Evolutionary conservation across 2,888 invertebrate species (phyloP), one percentile per base, ranked within the genome.

Genomic region (Amphipyra tragopoginis): DNA sequence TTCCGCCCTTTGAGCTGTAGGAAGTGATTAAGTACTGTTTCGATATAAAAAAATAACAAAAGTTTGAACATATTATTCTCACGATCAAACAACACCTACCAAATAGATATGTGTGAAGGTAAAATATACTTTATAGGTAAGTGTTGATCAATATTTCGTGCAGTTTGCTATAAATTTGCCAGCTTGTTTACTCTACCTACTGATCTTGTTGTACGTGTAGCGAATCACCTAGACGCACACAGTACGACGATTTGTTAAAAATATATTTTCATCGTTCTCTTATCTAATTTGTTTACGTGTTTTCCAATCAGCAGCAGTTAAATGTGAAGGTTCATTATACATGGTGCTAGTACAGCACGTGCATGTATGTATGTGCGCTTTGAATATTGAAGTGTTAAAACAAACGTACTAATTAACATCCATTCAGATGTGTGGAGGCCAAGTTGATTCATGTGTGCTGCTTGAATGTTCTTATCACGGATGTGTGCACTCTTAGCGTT

Each of bases 1-100:
- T 94, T 93, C 94, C 94, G 93, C 93, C 90, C 92, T 93, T 82
- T 92, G 87, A 87, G 85, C 86, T 90, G 90, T 93, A 93, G 93
- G 93, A 93, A 94, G 92, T 91, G 93, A 93, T 93, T 93, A 90
- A 90, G 86, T 90, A 86, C 80, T 87, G 85, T 71, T 88, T 86
- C 82, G 81, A 88, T 87, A 90, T 89, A 91, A 90, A 92, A n/a
- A 92, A 80, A 80, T 85, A 88, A 90, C 88, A 89, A 90, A 88
- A 88, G 83, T 89, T 90, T 84, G 84, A 85, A 84, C 83, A 81
- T 85, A 81, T 85, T 86, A 87, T 92, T 92, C 92, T 90, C 90
- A 90, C 89, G 89, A 86, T 80, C 81, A 81, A 84, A 84, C 87
- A 86, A 85, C 87, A 86, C 86, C 81, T 85, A 86, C 86, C 86